These are phyloP conservation scores for Drosophila trichaetosa DNA, from an alignment of 2,888 invertebrate species.

Conservation along the genomic window DNA sequence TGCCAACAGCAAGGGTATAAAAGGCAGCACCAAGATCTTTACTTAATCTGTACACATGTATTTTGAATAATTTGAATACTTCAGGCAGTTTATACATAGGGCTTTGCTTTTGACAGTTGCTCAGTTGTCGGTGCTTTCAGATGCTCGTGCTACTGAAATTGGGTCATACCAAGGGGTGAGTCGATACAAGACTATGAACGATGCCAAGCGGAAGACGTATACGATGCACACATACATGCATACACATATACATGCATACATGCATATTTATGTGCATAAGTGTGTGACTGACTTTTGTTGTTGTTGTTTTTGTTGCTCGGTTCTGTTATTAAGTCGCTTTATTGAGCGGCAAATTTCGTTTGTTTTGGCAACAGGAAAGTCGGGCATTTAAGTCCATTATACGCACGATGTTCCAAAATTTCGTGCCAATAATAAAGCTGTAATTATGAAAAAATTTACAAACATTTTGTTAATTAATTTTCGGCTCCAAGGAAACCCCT, in stretches of 20 bases:
- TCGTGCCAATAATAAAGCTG: constrained; percentile 51
- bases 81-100: constrained; percentile 13
- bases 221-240: constrained; percentile 9
- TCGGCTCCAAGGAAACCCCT: constrained; percentile 51
- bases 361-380: constrained; percentile 58
- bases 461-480: constrained; percentile 79
- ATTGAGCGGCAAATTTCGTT: constrained; percentile 75
- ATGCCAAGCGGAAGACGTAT: constrained; percentile 54
- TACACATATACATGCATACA: constrained; percentile 5
- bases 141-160: constrained; percentile 45
- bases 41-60: constrained; percentile 23
- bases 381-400: constrained; percentile 25
- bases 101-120: constrained; percentile 47
- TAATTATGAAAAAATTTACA: constrained; percentile 73
- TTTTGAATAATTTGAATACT: constrained; percentile 18
- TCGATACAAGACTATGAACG: constrained; percentile 17
- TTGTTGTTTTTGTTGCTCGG: constrained; percentile 26
- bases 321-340: constrained; percentile 69
- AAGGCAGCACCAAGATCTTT: constrained; percentile 12
- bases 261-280: constrained; percentile 15
- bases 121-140: constrained; percentile 45
- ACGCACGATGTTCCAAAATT: constrained; percentile 58
- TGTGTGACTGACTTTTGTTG: constrained; percentile 20
- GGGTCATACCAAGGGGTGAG: constrained; percentile 54
- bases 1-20: background rate